Conservation (phyloP, 1,140 invertebrate genomes). For the Aphaenogaster floridana region DNA sequence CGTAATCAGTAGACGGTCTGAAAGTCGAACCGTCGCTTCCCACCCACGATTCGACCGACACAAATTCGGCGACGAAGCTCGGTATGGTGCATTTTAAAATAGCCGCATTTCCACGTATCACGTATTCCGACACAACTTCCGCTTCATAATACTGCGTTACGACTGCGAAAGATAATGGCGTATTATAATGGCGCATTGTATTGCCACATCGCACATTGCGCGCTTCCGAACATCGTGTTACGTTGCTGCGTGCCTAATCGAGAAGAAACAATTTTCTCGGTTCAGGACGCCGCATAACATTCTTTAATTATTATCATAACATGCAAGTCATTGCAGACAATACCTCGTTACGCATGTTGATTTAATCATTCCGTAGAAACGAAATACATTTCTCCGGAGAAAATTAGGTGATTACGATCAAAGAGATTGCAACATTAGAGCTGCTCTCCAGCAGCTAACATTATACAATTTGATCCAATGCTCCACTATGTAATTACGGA, state of each 20-base stretch:
- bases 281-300: slow-evolving; percentile 21
- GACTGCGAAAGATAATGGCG: slow-evolving; percentile 88
- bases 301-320: slow-evolving; percentile 6
- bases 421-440: slow-evolving; percentile 24
- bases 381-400: not conserved
- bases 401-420: slow-evolving; percentile 40
- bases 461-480: slow-evolving; percentile 40
- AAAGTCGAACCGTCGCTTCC: slow-evolving; percentile 92
- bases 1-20: slow-evolving; percentile 86
- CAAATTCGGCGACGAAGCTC: slow-evolving; percentile 96
- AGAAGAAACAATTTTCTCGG: slow-evolving; percentile 36
- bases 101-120: slow-evolving; percentile 96
- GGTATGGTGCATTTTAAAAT: slow-evolving; percentile 97
- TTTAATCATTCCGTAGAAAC: slow-evolving; percentile 20
- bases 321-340: not conserved
- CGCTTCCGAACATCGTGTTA: not conserved
- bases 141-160: slow-evolving; percentile 96
- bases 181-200: slow-evolving; percentile 52
- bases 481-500: slow-evolving; percentile 35
- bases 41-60: slow-evolving; percentile 96
- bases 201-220: not conserved
- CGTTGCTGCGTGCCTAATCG: slow-evolving; percentile 39
- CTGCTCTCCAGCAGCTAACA: not conserved
- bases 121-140: slow-evolving; percentile 96
- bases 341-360: slow-evolving; percentile 5